Conservation (phyloP, 2,888 invertebrate genomes). For the Synergus itoensis region DNA sequence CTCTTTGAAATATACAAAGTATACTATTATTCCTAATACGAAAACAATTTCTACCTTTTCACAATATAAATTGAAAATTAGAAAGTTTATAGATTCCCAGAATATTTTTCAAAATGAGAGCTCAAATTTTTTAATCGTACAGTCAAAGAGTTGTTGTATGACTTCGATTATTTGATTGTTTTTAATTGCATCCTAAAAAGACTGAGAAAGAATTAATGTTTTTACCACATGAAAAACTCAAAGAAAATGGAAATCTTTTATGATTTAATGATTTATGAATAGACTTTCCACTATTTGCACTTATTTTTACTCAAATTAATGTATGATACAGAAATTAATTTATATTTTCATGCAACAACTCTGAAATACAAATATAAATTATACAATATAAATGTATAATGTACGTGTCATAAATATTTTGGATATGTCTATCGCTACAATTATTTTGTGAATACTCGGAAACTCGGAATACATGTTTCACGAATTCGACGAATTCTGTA, state of each 20-base stretch:
- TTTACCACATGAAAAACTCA: not conserved
- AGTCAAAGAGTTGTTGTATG: not conserved
- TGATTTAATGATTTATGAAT: not conserved
- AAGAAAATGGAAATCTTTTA: not conserved
- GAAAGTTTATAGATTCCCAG: not conserved
- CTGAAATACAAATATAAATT: not conserved
- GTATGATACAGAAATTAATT: not conserved
- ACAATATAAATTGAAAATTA: not conserved
- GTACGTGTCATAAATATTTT: not conserved
- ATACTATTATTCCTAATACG: not conserved
- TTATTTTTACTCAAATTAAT: not conserved
- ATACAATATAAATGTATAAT: not conserved
- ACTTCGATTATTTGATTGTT: not conserved
- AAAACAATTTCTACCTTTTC: not conserved
- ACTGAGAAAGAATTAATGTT: not conserved
- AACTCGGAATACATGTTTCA: not conserved
- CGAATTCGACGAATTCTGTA: not conserved
- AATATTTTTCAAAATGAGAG: not conserved
- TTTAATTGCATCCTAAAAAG: not conserved
- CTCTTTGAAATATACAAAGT: not conserved
- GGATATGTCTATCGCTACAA: not conserved
- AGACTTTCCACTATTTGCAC: not conserved
- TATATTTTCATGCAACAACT: not conserved
- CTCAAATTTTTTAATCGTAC: not conserved
- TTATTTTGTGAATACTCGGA: slow-evolving; percentile 23